Percentiles rank a stretch among this genome's conserved stretches.
These are phyloP conservation scores for Lutraria rhynchaena DNA, from an alignment of 1,140 invertebrate genomes.

Conservation along the genomic window DNA sequence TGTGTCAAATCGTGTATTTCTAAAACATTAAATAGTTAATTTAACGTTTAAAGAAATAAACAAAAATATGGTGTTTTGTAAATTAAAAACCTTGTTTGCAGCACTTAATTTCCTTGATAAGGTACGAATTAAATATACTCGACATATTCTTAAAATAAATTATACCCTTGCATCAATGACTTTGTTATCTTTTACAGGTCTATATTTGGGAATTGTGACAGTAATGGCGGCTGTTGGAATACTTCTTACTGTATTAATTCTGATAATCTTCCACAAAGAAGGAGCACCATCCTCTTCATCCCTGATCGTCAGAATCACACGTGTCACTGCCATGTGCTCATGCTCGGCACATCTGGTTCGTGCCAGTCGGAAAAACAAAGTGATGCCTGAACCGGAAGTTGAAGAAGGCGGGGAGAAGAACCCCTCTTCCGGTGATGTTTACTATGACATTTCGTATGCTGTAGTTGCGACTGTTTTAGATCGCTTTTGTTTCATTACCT, in stretches of 20 bases:
- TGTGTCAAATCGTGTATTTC: no score
- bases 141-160: no score
- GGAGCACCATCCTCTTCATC: background rate
- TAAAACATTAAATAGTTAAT: no score
- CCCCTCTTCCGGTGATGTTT: background rate
- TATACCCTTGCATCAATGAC: no score
- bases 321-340: background rate
- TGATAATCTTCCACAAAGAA: slow-evolving; percentile 14
- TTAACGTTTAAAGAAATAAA: no score
- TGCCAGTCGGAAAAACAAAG: background rate
- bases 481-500: slow-evolving; percentile 9
- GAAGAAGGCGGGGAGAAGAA: background rate
- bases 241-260: slow-evolving; percentile 11
- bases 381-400: background rate
- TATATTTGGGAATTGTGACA: slow-evolving; percentile 22
- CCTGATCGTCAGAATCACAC: background rate
- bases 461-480: background rate
- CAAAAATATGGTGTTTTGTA: no score
- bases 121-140: no score
- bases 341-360: background rate
- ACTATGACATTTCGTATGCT: background rate
- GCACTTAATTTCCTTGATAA: no score
- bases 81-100: no score
- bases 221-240: slow-evolving; percentile 29
- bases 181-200: slow-evolving; percentile 13